Evolutionary conservation across 2,113 vertebrate genomes (phyloP).

Genomic region (Tupaia chinensis): DNA sequence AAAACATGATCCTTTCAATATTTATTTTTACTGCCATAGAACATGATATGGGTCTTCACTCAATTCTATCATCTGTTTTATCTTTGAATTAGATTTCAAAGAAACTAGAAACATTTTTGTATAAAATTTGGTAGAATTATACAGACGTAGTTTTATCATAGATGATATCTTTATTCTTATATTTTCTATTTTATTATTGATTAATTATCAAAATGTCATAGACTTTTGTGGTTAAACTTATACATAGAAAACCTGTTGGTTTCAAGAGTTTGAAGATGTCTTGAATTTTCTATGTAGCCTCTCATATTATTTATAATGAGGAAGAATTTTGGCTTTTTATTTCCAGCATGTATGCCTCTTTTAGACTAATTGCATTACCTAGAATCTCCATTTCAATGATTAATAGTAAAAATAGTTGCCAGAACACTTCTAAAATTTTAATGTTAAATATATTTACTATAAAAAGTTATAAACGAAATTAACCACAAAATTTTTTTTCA

Average conservation of each 20-base stretch:
- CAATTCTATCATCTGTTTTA: background rate
- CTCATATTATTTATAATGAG: background rate
- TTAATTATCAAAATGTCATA: background rate
- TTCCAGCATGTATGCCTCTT: background rate
- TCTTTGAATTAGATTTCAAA: background rate
- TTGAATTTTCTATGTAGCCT: background rate
- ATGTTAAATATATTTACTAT: background rate
- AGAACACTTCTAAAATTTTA: background rate
- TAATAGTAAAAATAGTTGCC: background rate
- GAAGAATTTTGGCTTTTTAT: background rate
- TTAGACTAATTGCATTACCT: background rate
- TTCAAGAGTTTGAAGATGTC: background rate
- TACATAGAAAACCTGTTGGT: background rate
- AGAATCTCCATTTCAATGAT: background rate
- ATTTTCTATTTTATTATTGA: background rate
- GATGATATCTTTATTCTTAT: background rate
- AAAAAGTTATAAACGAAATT: background rate
- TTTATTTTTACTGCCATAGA: background rate
- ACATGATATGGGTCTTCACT: background rate
- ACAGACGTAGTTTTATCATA: background rate
- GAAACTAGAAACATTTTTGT: background rate
- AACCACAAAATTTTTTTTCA: background rate
- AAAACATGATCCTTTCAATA: background rate
- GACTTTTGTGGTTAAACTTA: background rate
- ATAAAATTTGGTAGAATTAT: background rate